Base-by-base conservation (phyloP, 2,888 invertebrate genomes). In the Leptothorax acervorum region DNA sequence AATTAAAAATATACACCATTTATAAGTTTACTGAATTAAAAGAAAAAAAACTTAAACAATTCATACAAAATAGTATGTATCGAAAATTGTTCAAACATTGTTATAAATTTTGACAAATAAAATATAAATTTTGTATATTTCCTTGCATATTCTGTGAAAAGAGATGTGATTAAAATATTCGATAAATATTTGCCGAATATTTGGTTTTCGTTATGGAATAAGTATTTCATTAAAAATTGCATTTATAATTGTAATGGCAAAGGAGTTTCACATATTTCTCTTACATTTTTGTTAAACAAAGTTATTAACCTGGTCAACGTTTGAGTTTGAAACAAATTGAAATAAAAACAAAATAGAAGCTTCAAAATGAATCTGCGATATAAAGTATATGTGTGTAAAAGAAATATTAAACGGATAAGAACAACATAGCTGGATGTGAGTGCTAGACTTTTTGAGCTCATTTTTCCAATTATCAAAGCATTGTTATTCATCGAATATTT, bases 161-260 rank as follows among this genome's bases (percentile, higher is more conserved):
- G 3, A 35, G 35, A 48, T 28, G 2, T 18, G 45, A 53, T 2
- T 35, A 70, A 70, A 53, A 35, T 15, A 9, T 35, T 62, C 11
- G 18, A 39, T 12, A 57, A 39, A n/a, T 28, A 57, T 42, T 57
- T 18, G 15, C 35, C 23, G 15, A 55, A 71, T 55, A 71, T 71
- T 55, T 23, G 18, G 28, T 42, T n/a, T 18, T 42, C 18, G 12
- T 57, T 57, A 11, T 15, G 1, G 0, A 42, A 57, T 11, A 53
- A 70, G 1, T 23, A 39, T 71, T 71, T 39, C 15, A 71, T 71
- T 71, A 55, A 55, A 71, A 23, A 71, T 11, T 55, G 4, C 23
- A 12, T 15, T 11, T 53, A 35, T 53, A 53, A 35, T 70, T 51
- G 18, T n/a, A 70, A 71, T 11, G n/a, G 3, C 15, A 48, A 51